phyloP scores from a whole-genome alignment of 2,113 vertebrate genomes.

The Castor canadensis region DNA sequence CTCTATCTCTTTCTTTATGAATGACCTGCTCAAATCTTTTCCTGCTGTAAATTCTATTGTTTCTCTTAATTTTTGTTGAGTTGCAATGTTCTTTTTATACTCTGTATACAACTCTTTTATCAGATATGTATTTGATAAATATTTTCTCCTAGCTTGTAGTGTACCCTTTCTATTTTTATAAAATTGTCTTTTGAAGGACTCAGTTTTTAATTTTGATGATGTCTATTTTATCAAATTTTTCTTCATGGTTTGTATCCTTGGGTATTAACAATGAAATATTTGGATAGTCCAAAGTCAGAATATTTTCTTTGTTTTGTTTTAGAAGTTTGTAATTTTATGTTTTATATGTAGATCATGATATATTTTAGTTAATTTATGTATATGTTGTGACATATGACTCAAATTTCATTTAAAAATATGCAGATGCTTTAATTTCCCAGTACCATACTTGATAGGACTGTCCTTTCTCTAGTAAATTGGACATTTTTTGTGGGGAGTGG shows the following conservation, averaged over 20 bases:
- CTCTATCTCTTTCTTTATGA: neutral
- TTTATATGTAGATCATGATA: neutral
- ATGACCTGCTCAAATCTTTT: neutral
- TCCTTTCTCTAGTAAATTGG: neutral
- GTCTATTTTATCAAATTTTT: neutral
- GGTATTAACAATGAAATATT: neutral
- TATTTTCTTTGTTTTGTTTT: neutral
- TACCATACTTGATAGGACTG: neutral
- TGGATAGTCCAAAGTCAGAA: neutral
- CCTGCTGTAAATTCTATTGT: neutral
- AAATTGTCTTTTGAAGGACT: neutral
- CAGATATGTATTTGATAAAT: neutral
- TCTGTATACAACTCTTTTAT: neutral
- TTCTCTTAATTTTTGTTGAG: neutral
- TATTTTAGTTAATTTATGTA: neutral
- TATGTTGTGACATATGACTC: neutral
- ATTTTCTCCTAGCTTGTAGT: neutral
- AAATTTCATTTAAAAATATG: neutral
- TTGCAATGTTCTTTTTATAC: slow-evolving; percentile 17
- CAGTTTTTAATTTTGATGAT: neutral
- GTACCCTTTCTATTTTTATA: neutral
- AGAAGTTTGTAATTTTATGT: neutral
- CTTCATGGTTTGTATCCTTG: neutral
- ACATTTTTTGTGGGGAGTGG: too few relatives aligned
- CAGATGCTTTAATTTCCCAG: neutral